phyloP scores from a whole-genome alignment of 2,888 invertebrate genomes.

The Meteorus colon region DNA sequence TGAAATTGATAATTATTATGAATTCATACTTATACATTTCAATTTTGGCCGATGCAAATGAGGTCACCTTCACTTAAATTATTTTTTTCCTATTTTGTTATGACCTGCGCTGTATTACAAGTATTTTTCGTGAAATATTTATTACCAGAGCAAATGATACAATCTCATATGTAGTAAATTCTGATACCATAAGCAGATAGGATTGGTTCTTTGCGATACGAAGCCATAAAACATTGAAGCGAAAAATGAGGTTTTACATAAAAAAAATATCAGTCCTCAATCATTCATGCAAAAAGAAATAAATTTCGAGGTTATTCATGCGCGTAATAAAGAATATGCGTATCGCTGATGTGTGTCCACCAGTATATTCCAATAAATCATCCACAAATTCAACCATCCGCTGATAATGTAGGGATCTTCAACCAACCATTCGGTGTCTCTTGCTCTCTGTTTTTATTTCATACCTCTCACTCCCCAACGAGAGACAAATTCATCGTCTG shows the following conservation, averaged over 20 bases:
- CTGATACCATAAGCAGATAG: too few species aligned
- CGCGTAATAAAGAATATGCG: neutral
- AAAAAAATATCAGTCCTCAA: neutral
- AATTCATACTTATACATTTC: too few species aligned
- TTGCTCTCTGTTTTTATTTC: neutral
- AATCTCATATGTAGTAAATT: too few species aligned
- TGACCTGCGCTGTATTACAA: too few species aligned
- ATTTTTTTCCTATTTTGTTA: too few species aligned
- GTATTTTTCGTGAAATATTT: too few species aligned
- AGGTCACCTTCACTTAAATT: too few species aligned
- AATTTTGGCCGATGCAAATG: too few species aligned
- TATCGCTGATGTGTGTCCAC: neutral
- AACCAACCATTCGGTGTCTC: conserved; percentile 15
- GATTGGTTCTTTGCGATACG: neutral
- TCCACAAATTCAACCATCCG: conserved; percentile 24
- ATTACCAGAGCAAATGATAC: too few species aligned
- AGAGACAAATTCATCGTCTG: conserved; percentile 26
- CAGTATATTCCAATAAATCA: neutral
- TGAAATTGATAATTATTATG: too few species aligned
- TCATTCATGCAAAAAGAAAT: neutral
- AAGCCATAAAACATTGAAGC: neutral
- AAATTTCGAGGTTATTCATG: neutral
- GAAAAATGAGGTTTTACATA: neutral
- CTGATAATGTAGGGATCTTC: conserved; percentile 32
- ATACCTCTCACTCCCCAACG: neutral